Base-by-base conservation (phyloP, 2,888 invertebrate genomes). In the Campoplex capitator region DNA sequence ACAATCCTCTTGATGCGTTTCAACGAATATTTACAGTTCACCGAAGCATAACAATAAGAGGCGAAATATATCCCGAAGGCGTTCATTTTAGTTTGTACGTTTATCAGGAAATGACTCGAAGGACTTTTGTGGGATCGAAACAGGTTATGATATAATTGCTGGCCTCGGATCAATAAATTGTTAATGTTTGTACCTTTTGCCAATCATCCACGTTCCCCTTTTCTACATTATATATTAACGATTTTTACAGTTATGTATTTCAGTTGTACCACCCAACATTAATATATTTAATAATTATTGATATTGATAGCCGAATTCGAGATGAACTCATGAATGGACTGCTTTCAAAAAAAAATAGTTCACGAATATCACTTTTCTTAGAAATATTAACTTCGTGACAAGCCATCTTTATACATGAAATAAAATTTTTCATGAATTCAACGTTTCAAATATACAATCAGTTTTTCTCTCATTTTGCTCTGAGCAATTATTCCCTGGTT, bases 1-100 rank as follows among this genome's bases (percentile, higher is more conserved):
- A 48, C 35, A 67, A 77, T 65, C 13, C 77, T 67, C 35, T 35
- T 35, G 35, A 65, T 48, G 62, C 67, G 38, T 68, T 56, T 56
- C 54, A 32, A 54, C 32, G 56, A 74, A 56, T 4, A 74, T 74
- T 62, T 32, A 32, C 51, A 51, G 51, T 51, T 51, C 73, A 56
- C 38, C 70, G 28, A 16, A 28, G 6, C 13, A 70, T 18, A 48
- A 45, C 70, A 48, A 28, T 28, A 23, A 23, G 23, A 6, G 54
- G 13, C 16, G 32, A 56, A 74, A 38, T 38, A n/a, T 13, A 56
- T n/a, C 23, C 73, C 7, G 54, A 56, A 56, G n/a, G 38, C 56
- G 13, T 74, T 11, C 11, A 16, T 74, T 74, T 56, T 16, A 23
- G 51, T 67, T 51, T 65, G 23, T 77, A 35, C 38, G 28, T 51